phyloP scores from a whole-genome alignment of 2,113 vertebrate species.

The Sebastes fasciatus region DNA sequence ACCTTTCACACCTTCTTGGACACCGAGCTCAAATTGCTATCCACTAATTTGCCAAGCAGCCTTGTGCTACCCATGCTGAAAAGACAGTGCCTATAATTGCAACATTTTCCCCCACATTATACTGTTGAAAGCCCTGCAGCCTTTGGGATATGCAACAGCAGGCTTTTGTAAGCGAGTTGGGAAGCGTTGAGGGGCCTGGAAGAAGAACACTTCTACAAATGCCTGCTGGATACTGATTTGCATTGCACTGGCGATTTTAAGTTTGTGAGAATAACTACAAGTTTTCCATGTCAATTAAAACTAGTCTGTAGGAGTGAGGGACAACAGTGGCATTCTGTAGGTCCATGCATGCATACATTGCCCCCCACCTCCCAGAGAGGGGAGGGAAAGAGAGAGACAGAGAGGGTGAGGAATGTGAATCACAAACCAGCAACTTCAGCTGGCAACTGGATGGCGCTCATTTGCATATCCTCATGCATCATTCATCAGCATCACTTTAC shows the following conservation, averaged over 20 bases:
- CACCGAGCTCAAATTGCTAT: constrained; percentile 5
- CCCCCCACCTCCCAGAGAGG: not conserved
- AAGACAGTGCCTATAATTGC: constrained; percentile 59
- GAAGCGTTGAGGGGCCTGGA: constrained; percentile 35
- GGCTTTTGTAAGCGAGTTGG: constrained; percentile 34
- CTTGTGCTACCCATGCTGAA: not conserved
- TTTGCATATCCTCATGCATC: constrained; percentile 79
- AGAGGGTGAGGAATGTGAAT: constrained; percentile 32
- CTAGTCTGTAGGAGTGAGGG: constrained; percentile 29
- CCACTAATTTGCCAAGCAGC: constrained; percentile 20
- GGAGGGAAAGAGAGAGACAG: not conserved
- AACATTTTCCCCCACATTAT: constrained; percentile 50
- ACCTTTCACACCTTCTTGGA: constrained; percentile 5
- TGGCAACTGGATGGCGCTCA: constrained; percentile 58
- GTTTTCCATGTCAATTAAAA: constrained; percentile 56
- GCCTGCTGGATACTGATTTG: constrained; percentile 65
- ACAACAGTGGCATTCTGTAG: not conserved
- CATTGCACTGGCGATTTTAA: constrained; percentile 54
- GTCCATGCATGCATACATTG: not conserved
- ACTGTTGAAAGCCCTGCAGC: constrained; percentile 39
- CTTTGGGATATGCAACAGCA: constrained; percentile 51
- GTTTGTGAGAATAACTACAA: constrained; percentile 42
- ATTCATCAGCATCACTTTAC: constrained; percentile 76
- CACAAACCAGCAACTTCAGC: constrained; percentile 55
- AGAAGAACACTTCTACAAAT: constrained; percentile 41